Conservation (phyloP, 2,888 invertebrate genomes). For the Fragum whitleyi region DNA sequence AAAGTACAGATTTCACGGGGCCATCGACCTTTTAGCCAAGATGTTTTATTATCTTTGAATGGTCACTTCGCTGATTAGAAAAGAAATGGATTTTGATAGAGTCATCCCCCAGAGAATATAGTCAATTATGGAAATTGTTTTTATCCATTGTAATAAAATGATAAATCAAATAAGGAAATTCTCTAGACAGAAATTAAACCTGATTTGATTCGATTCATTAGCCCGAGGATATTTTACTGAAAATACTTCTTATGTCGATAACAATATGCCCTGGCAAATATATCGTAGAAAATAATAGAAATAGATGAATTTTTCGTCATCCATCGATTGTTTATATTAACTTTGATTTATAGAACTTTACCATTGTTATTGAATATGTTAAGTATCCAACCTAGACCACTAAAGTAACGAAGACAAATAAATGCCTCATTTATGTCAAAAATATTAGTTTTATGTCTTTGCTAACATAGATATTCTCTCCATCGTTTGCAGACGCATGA, state of each 20-base stretch:
- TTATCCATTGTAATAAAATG: background rate
- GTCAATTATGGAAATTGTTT: conserved; percentile 1
- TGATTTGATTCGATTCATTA: background rate
- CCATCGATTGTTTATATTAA: too few species aligned
- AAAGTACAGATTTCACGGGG: too few species aligned
- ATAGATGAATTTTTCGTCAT: too few species aligned
- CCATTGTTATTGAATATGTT: too few species aligned
- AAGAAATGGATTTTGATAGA: background rate
- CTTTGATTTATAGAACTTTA: too few species aligned
- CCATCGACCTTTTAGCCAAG: background rate
- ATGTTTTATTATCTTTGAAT: background rate
- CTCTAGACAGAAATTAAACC: background rate
- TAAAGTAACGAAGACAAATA: background rate
- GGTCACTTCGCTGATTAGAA: background rate
- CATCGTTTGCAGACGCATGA: background rate
- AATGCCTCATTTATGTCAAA: background rate
- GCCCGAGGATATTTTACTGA: background rate
- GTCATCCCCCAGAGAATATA: background rate
- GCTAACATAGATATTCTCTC: background rate
- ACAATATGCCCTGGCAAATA: too few species aligned
- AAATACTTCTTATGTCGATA: too few species aligned
- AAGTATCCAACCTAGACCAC: too few species aligned
- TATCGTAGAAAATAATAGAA: too few species aligned
- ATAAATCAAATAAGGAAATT: background rate
- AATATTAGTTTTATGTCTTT: background rate